phyloP scores from a whole-genome alignment of 2,113 vertebrate genomes.

The Nannospalax galili region DNA sequence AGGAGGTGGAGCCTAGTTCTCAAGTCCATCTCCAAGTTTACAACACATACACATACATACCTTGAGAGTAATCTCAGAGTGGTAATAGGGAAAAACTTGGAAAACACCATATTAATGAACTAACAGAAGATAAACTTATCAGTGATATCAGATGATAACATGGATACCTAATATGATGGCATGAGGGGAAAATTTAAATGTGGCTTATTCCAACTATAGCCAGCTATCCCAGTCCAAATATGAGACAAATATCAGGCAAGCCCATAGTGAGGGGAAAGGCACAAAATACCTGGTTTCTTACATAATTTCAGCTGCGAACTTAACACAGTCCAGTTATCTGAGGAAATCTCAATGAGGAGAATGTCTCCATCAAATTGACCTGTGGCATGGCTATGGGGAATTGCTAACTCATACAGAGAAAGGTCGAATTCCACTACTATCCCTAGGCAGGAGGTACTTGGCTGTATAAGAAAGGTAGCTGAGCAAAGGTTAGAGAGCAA shows the following conservation, averaged over 20 bases:
- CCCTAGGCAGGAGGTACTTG: no score
- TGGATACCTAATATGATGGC: background rate
- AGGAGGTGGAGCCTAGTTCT: background rate
- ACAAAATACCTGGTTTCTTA: background rate
- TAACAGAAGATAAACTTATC: background rate
- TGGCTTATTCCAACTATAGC: background rate
- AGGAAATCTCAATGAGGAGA: no score
- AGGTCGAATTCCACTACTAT: no score
- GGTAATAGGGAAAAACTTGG: background rate
- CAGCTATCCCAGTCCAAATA: background rate
- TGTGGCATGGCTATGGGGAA: no score
- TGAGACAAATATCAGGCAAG: background rate
- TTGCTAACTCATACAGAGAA: no score
- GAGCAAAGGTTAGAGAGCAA: no score
- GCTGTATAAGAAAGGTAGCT: no score
- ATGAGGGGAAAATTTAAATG: background rate
- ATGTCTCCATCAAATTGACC: no score
- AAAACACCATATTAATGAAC: background rate
- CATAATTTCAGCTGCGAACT: no score
- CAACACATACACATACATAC: no score
- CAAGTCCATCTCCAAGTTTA: accelerated
- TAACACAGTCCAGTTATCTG: no score
- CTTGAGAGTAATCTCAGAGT: background rate
- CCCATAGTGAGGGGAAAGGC: background rate
- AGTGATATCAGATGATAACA: background rate